Conservation (phyloP, 2,888 invertebrate species). For the Colostygia pectinataria region DNA sequence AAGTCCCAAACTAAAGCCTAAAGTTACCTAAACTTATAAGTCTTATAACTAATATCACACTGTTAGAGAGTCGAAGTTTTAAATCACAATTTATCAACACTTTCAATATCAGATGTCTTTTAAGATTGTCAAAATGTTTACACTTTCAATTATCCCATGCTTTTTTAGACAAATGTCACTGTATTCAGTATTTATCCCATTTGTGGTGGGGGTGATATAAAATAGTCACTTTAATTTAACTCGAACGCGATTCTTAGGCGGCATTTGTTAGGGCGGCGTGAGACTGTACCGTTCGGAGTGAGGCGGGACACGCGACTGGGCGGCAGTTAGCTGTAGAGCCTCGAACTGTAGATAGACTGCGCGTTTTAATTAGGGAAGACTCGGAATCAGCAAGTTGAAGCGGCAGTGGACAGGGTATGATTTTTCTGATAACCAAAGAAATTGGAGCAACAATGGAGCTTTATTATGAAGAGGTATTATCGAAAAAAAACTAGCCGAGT, state of each 20-base stretch:
- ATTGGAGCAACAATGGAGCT: too few relatives aligned
- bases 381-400: too few relatives aligned
- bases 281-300: conserved; percentile 20
- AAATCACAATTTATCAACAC: conserved; percentile 33
- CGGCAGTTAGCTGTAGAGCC: background rate
- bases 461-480: too few relatives aligned
- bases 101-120: background rate
- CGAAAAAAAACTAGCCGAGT: too few relatives aligned
- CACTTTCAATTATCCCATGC: conserved; percentile 8
- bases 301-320: conserved; percentile 26
- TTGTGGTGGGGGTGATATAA: conserved; percentile 43
- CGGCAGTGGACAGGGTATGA: too few relatives aligned
- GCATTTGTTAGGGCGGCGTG: conserved; percentile 49
- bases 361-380: background rate
- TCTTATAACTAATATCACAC: conserved; percentile 78
- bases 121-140: background rate
- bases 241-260: conserved; percentile 62
- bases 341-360: background rate
- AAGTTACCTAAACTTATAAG: conserved; percentile 54
- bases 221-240: conserved; percentile 66
- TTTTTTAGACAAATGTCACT: conserved; percentile 2
- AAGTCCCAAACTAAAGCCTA: conserved; percentile 43
- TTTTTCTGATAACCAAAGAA: too few relatives aligned
- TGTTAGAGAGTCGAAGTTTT: conserved; percentile 31
- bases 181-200: conserved; percentile 61